Evolutionary conservation across 2,797 vertebrate genomes (phyloP), one percentile per base, ranked within the genome.

Genomic region (Bryconaethiops microstoma): DNA sequence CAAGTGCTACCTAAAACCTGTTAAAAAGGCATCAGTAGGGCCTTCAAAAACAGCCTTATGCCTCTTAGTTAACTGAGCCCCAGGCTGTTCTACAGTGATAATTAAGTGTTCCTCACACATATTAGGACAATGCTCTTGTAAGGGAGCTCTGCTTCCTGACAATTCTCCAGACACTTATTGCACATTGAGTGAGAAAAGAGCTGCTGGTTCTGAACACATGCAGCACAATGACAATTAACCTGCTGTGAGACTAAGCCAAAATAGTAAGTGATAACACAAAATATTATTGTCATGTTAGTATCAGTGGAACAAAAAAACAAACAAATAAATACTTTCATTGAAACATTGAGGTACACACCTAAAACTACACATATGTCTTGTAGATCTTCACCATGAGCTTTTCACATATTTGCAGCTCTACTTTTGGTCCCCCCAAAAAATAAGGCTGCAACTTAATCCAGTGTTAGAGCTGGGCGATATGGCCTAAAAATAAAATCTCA

Each of bases 91-190:
- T 83, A 45, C 17, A 83, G 55, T 63, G 77, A 79, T 75, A 78
- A 83, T 79, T 60, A 79, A 74, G 72, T 59, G 60, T 59, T 50
- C 59, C 77, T 52, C 55, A 74, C 55, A 60, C 72, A 74, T 74
- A 74, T 74, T 60, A 74, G 19, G 54, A 52, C 35, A 70, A 54
- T 89, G 35, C 57, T 59, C 35, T 45, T 45, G 39, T 13, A 59
- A 60, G 39, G 8, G 54, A 42, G 72, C 57, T 60, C 54, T 10
- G 35, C 55, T 74, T 23, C 55, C 13, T 74, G 72, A 74, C 72
- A 60, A 74, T 60, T 60, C 70, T 74, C 72, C 8, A 45, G 39
- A 62, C 72, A 60, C 55, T 73, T 60, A 42, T 42, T 60, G 39
- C 72, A 60, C n/a, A 6, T 74, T 45, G 55, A 73, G 45, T 17